A percentile compares a stretch with the other conserved stretches of the same genome.
These are phyloP conservation scores for Varecia variegata DNA, from an alignment of 2,797 vertebrate species.

Conservation along the genomic window DNA sequence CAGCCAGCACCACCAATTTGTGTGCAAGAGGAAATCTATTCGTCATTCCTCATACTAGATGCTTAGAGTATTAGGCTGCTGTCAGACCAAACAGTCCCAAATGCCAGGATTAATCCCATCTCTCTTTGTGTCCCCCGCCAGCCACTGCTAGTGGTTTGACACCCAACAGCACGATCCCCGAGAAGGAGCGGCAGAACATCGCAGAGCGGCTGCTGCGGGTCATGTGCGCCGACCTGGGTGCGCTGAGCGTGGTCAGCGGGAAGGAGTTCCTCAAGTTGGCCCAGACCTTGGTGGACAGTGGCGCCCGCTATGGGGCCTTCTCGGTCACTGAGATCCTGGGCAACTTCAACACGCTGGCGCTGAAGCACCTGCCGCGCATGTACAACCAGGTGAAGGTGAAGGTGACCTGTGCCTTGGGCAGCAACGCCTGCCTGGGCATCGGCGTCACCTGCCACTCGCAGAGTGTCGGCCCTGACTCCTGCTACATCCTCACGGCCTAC, in stretches of 20 bases:
- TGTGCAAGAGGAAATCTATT: not conserved
- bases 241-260: constrained; percentile 93
- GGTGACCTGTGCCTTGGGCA: constrained; percentile 97
- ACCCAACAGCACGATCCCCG: constrained; percentile 91
- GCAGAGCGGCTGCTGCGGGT: constrained; percentile 95
- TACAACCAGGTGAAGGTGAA: constrained; percentile 99
- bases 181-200: constrained; percentile 98
- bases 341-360: constrained; percentile 95
- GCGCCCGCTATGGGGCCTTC: constrained; percentile 96
- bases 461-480: constrained; percentile 92
- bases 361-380: constrained; percentile 97
- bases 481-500: constrained; percentile 95
- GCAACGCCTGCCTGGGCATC: constrained; percentile 95
- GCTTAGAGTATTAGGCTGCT: not conserved
- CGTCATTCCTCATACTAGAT: not conserved
- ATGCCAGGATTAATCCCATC: not conserved
- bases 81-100: not conserved
- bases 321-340: constrained; percentile 96
- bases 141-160: constrained; percentile 76
- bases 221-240: constrained; percentile 96
- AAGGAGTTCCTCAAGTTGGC: constrained; percentile 99
- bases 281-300: constrained; percentile 97
- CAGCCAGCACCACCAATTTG: not conserved
- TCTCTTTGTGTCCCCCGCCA: constrained; percentile 70
- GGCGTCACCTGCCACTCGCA: constrained; percentile 98